These are phyloP conservation scores for Hydrotaea cyrtoneurina DNA, from an alignment of 2,888 invertebrate genomes.

Conservation along the genomic window DNA sequence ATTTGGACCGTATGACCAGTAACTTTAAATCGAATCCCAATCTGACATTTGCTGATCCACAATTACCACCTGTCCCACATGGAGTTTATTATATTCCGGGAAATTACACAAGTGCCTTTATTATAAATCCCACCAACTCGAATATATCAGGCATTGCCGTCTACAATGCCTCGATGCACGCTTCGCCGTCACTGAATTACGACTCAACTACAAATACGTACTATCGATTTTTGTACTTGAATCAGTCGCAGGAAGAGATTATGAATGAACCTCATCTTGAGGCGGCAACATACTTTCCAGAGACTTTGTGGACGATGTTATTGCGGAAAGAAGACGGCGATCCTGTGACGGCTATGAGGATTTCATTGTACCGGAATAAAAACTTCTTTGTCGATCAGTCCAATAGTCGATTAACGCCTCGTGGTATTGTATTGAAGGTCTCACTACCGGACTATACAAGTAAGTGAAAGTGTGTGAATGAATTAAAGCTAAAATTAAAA, in stretches of 20 bases:
- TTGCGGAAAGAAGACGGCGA: neutral
- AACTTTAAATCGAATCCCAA: conserved; percentile 1
- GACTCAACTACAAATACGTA: conserved; percentile 20
- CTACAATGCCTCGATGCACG: neutral
- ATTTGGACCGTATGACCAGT: conserved; percentile 44
- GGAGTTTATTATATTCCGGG: neutral
- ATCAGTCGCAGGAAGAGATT: conserved; percentile 43
- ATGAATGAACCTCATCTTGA: conserved; percentile 22
- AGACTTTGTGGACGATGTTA: conserved; percentile 39
- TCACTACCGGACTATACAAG: conserved; percentile 38
- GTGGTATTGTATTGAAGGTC: conserved; percentile 41
- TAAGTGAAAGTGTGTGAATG: conserved; percentile 21
- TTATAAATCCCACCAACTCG: conserved; percentile 53
- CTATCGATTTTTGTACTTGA: conserved; percentile 47
- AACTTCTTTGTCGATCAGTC: conserved; percentile 33
- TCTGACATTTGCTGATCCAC: conserved; percentile 15
- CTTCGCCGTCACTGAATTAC: neutral
- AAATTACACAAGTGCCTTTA: conserved; percentile 40
- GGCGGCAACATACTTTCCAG: conserved; percentile 55
- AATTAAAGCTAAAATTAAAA: too few species aligned
- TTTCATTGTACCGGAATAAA: neutral
- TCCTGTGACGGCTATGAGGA: neutral
- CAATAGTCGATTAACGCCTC: neutral
- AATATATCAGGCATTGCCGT: conserved; percentile 57
- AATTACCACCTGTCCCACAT: neutral